Evolutionary conservation across 2,888 invertebrate species (phyloP).

Genomic region (Rotaria magnacalcarata): DNA sequence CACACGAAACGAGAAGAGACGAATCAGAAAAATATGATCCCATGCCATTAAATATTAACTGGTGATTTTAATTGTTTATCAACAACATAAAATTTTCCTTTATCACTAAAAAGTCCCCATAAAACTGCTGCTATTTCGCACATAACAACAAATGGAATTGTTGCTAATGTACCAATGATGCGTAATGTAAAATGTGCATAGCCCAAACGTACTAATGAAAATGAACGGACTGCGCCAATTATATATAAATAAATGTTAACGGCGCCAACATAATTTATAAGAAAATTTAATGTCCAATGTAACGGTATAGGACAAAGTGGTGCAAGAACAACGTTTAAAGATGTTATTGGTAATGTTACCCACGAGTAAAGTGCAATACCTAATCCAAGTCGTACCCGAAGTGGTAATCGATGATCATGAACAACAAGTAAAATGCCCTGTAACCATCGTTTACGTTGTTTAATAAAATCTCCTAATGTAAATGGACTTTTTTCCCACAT

Average conservation of each 20-base stretch:
- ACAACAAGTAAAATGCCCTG: constrained; percentile 62
- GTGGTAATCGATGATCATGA: constrained; percentile 72
- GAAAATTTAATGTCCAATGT: constrained; percentile 71
- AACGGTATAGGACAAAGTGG: constrained; percentile 76
- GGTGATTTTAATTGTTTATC: constrained; percentile 66
- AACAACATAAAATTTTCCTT: constrained; percentile 92
- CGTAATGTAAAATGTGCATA: constrained; percentile 73
- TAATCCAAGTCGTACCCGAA: constrained; percentile 73
- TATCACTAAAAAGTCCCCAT: constrained; percentile 86
- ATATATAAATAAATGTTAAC: constrained; percentile 95
- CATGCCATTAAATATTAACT: background rate
- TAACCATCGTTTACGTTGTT: constrained; percentile 91
- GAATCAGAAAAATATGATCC: background rate
- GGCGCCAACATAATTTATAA: constrained; percentile 84
- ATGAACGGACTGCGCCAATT: constrained; percentile 92
- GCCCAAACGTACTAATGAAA: constrained; percentile 71
- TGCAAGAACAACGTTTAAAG: constrained; percentile 80
- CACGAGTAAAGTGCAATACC: constrained; percentile 87
- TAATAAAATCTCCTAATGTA: constrained; percentile 85
- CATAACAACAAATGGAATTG: constrained; percentile 84
- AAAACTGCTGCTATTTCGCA: constrained; percentile 90
- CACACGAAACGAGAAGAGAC: background rate
- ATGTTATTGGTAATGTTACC: constrained; percentile 86
- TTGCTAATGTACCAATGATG: constrained; percentile 77
- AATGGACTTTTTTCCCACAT: constrained; percentile 99